Evolutionary conservation across 2,797 vertebrate genomes (phyloP).

Genomic region (Acanthurus tractus): DNA sequence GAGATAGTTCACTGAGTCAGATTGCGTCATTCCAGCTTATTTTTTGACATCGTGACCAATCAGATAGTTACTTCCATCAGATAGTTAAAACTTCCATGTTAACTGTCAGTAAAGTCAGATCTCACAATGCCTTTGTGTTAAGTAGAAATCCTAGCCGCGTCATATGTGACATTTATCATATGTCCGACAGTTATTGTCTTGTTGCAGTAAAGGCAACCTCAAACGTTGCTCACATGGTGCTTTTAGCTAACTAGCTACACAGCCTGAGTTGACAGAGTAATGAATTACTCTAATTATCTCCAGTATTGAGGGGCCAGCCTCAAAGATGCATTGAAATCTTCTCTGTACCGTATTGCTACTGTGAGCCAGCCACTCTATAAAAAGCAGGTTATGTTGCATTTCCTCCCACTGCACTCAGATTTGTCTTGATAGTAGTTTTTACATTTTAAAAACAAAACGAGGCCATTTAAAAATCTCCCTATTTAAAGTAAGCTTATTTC

Average conservation of each 20-base stretch:
- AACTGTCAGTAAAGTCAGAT: slow-evolving; percentile 6
- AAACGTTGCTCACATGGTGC: slow-evolving; percentile 9
- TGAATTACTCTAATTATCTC: slow-evolving; percentile 21
- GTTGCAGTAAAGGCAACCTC: slow-evolving; percentile 28
- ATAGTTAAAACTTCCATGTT: neutral
- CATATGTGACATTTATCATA: slow-evolving; percentile 13
- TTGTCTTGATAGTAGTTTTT: slow-evolving; percentile 28
- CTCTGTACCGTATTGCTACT: slow-evolving; percentile 33
- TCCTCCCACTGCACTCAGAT: slow-evolving; percentile 34
- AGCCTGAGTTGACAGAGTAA: slow-evolving; percentile 56
- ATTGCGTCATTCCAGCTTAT: slow-evolving; percentile 34
- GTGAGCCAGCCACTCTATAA: slow-evolving; percentile 67
- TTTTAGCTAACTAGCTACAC: slow-evolving; percentile 32
- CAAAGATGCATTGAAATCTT: slow-evolving; percentile 51
- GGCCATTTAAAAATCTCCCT: slow-evolving; percentile 43
- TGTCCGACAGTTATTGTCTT: slow-evolving; percentile 20
- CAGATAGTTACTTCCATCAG: slow-evolving; percentile 2
- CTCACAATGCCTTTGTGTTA: slow-evolving; percentile 16
- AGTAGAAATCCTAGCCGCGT: slow-evolving; percentile 19
- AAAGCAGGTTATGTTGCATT: slow-evolving; percentile 39
- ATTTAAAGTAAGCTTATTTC: slow-evolving; percentile 48
- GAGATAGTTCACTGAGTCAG: slow-evolving; percentile 4
- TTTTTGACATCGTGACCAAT: slow-evolving; percentile 17
- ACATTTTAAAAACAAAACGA: slow-evolving; percentile 55
- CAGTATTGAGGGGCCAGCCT: slow-evolving; percentile 79